Conservation (phyloP, 2,797 vertebrate genomes). For the Protosalanx chinensis region DNA sequence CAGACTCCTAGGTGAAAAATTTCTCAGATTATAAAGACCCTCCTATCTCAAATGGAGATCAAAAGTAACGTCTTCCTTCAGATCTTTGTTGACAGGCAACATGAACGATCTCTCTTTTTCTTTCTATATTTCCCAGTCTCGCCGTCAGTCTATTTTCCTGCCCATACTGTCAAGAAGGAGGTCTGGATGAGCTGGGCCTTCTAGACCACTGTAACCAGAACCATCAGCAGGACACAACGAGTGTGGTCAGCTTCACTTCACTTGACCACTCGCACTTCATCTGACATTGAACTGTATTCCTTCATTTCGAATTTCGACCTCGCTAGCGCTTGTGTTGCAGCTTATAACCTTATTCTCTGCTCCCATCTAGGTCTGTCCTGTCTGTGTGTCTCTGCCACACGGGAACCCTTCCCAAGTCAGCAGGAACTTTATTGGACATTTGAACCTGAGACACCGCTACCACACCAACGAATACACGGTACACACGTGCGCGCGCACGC, state of each 20-base stretch:
- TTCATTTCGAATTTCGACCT: no score
- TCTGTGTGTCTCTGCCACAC: slow-evolving; percentile 50
- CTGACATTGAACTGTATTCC: background rate
- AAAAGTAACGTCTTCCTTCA: background rate
- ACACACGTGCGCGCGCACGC: background rate
- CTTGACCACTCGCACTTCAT: background rate
- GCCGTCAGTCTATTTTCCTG: slow-evolving; percentile 34
- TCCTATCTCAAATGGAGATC: background rate
- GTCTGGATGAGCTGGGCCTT: slow-evolving; percentile 45
- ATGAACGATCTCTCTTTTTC: background rate
- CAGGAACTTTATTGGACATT: slow-evolving; percentile 50
- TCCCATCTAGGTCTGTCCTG: slow-evolving; percentile 51
- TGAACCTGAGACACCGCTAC: slow-evolving; percentile 52
- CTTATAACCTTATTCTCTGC: slow-evolving; percentile 3
- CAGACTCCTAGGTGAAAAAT: background rate
- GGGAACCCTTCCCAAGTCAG: slow-evolving; percentile 50
- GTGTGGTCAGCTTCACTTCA: slow-evolving; percentile 41
- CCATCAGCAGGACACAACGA: slow-evolving; percentile 36
- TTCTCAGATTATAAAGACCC: background rate
- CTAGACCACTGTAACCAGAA: slow-evolving; percentile 47
- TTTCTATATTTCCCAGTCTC: background rate
- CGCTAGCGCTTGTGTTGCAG: background rate
- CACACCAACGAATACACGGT: slow-evolving; percentile 42
- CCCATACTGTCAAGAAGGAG: slow-evolving; percentile 46
- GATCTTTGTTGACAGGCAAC: background rate